Evolutionary conservation across 2,113 vertebrate genomes (phyloP), one percentile per base, ranked within the genome.

Genomic region (Felis catus): DNA sequence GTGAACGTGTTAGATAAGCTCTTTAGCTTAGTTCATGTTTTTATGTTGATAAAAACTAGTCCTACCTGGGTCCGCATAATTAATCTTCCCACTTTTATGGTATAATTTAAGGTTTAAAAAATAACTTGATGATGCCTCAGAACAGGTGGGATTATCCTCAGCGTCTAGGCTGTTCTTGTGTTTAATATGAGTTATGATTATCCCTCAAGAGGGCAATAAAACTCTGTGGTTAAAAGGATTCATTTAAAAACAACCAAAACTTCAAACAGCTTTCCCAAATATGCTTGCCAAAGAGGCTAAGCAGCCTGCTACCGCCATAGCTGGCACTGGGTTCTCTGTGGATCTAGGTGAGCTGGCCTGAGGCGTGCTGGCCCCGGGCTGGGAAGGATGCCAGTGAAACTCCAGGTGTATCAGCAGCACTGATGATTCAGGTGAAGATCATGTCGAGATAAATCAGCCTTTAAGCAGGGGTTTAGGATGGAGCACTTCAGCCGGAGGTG

Each of bases 141-240:
- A 95, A 76, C 78, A 95, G 82, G 82, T 92, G 79, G 48, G 25
- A 82, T 93, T 93, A 89, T 94, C 83, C 87, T 93, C 85, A 92
- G 87, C 58, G n/a, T 71, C 29, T 78, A 86, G 73, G 88, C 23
- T 89, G 19, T 96, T 96, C 78, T 91, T 8, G 4, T 76, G 25
- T 91, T 96, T 82, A 36, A 76, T 58, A 48, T 94, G 94, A 98
- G 74, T 97, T 96, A 96, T 7, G 36, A 80, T 89, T 73, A 93
- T 95, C 61, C 41, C 41, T 96, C 63, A 83, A 93, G 93, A 94
- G 78, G 96, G 85, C 85, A 97, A 95, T 97, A 96, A 96, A 97
- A 95, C 51, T 88, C 81, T 53, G 53, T 2, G 7, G 82, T 96
- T 97, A 93, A 97, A 96, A 96, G 74, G 97, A 90, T 71, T 53